phyloP scores from a whole-genome alignment of 2,797 vertebrate species.

The Lophius americanus region DNA sequence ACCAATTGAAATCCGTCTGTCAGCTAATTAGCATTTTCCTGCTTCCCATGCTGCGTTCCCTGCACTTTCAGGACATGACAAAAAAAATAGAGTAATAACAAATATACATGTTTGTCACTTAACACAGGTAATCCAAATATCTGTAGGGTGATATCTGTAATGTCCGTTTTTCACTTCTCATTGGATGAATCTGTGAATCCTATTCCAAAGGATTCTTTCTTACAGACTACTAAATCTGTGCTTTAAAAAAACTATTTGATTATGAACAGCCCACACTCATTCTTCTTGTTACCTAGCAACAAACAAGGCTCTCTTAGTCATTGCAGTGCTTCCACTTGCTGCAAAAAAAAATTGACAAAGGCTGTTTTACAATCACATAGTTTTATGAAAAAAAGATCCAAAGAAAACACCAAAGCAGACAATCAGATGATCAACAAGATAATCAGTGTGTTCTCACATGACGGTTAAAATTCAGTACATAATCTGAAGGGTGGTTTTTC shows the following conservation, averaged over 20 bases:
- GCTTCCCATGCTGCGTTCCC: slow-evolving; percentile 19
- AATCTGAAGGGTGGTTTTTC: not conserved
- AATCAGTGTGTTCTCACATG: not conserved
- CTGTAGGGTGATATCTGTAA: slow-evolving; percentile 27
- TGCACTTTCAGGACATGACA: slow-evolving; percentile 6
- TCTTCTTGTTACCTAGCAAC: slow-evolving; percentile 89
- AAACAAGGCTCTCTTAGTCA: slow-evolving; percentile 83
- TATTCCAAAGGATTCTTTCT: slow-evolving; percentile 51
- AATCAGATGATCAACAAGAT: slow-evolving; percentile 22
- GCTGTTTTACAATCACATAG: slow-evolving; percentile 55
- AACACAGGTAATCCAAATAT: slow-evolving; percentile 19
- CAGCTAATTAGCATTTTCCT: slow-evolving; percentile 23
- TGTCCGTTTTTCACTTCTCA: slow-evolving; percentile 23
- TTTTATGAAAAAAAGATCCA: not conserved
- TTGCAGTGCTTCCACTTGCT: slow-evolving; percentile 73
- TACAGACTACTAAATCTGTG: slow-evolving; percentile 67
- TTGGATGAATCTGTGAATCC: slow-evolving; percentile 54
- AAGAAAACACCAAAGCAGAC: slow-evolving; percentile 3
- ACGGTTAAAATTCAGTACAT: slow-evolving; percentile 3
- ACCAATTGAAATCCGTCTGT: slow-evolving; percentile 28
- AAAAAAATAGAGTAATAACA: not conserved
- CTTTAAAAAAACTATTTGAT: slow-evolving; percentile 78
- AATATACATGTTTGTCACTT: slow-evolving; percentile 3
- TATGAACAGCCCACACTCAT: slow-evolving; percentile 82
- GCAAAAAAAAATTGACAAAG: slow-evolving; percentile 61